Percentiles rank a stretch among this genome's conserved stretches.
Conservation (phyloP, 2,888 invertebrate genomes). For the Prosapia bicincta region DNA sequence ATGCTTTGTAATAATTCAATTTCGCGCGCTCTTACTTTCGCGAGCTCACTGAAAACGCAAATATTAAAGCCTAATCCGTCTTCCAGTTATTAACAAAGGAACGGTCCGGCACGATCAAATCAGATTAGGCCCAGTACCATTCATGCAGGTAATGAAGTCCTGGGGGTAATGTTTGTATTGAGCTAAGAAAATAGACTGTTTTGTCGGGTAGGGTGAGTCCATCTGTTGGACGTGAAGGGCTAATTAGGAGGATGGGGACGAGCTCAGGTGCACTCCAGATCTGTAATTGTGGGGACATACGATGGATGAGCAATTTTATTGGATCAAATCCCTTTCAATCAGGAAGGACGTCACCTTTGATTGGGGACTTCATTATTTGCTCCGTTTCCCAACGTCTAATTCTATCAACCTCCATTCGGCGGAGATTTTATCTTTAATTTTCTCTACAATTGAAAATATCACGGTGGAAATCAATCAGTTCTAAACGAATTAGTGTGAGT, state of each 20-base stretch:
- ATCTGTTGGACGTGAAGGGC: neutral
- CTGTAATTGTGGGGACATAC: slow-evolving; percentile 2
- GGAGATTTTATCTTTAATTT: too few species aligned
- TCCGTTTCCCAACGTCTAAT: neutral
- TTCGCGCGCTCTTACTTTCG: too few species aligned
- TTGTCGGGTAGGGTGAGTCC: neutral
- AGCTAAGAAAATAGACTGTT: neutral
- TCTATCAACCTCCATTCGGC: neutral
- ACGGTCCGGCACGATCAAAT: neutral
- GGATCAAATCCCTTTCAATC: neutral
- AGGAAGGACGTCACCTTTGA: neutral
- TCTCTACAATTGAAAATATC: too few species aligned
- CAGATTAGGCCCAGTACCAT: neutral
- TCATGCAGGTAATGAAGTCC: neutral
- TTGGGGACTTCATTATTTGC: neutral
- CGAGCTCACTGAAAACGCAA: too few species aligned
- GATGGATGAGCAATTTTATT: neutral
- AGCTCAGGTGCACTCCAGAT: neutral
- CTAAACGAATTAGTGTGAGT: too few species aligned
- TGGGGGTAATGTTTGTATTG: neutral
- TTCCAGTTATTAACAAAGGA: neutral
- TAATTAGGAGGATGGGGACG: neutral
- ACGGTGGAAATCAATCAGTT: too few species aligned
- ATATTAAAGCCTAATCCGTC: too few species aligned
- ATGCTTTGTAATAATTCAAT: too few species aligned